These are phyloP conservation scores for Pterocles gutturalis DNA, from an alignment of 2,113 vertebrate species.

Conservation along the genomic window DNA sequence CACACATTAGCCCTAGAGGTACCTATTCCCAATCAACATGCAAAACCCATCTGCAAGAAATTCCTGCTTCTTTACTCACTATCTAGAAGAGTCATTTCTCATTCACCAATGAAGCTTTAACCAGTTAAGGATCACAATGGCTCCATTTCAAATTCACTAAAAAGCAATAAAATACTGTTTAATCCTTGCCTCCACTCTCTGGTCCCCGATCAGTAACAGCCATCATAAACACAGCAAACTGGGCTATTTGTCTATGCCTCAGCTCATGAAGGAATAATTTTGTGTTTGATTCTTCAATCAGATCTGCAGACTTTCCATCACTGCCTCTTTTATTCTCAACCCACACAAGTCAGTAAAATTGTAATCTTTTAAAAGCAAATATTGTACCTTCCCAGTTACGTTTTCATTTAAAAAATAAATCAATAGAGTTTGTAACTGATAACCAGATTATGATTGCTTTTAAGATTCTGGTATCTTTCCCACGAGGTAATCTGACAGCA, in stretches of 20 bases:
- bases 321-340: slow-evolving; percentile 31
- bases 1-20: not conserved
- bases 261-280: slow-evolving; percentile 20
- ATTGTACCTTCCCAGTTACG: slow-evolving; percentile 43
- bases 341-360: slow-evolving; percentile 49
- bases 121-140: not conserved
- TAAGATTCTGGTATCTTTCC: slow-evolving; percentile 34
- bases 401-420: slow-evolving; percentile 63
- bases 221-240: slow-evolving; percentile 18
- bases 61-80: not conserved
- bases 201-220: slow-evolving; percentile 6
- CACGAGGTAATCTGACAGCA: slow-evolving; percentile 33
- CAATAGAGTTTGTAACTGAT: slow-evolving; percentile 53
- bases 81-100: not conserved
- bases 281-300: slow-evolving; percentile 13
- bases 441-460: slow-evolving; percentile 54
- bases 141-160: slow-evolving; percentile 37
- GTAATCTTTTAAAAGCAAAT: slow-evolving; percentile 50
- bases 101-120: not conserved
- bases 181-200: not conserved
- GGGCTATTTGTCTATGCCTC: slow-evolving; percentile 20
- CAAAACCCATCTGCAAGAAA: not conserved
- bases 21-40: not conserved
- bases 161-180: slow-evolving; percentile 46
- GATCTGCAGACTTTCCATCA: slow-evolving; percentile 13